Evolutionary conservation across 2,797 vertebrate genomes (phyloP).

Genomic region (Myripristis jacobus): DNA sequence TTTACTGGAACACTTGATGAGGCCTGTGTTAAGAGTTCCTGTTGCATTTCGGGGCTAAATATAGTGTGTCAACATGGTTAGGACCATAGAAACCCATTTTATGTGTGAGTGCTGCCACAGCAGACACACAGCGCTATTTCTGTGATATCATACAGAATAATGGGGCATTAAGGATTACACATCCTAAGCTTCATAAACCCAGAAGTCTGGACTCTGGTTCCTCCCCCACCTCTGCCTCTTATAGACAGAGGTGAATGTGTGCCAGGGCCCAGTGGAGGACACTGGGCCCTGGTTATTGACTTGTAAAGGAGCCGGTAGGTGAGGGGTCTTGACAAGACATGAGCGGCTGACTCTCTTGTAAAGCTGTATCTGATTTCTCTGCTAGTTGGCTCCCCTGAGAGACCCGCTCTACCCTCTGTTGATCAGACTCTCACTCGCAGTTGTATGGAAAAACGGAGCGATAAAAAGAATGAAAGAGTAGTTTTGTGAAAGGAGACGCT

Average conservation of each 20-base stretch:
- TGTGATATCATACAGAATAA: constrained; percentile 25
- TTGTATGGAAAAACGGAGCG: constrained; percentile 83
- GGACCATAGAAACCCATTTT: background rate
- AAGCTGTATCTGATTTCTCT: constrained; percentile 88
- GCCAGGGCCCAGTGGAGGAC: constrained; percentile 80
- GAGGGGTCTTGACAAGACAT: constrained; percentile 84
- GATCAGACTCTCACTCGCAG: constrained; percentile 82
- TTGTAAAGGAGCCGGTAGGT: constrained; percentile 83
- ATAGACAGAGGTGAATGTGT: constrained; percentile 71
- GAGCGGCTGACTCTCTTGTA: constrained; percentile 81
- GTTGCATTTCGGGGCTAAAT: constrained; percentile 37
- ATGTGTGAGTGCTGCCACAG: constrained; percentile 6
- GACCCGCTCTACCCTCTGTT: constrained; percentile 82
- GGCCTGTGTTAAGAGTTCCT: constrained; percentile 28
- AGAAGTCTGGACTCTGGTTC: background rate
- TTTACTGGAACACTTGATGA: constrained; percentile 41
- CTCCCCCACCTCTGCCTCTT: constrained; percentile 33
- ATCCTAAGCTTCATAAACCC: constrained; percentile 1
- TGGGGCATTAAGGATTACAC: constrained; percentile 10
- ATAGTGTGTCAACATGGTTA: constrained; percentile 6
- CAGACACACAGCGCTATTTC: constrained; percentile 33
- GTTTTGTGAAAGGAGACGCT: constrained; percentile 87
- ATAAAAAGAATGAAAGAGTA: constrained; percentile 79
- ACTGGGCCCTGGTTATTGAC: constrained; percentile 81
- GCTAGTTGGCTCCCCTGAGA: constrained; percentile 93